Evolutionary conservation across 2,113 vertebrate species (phyloP).

Genomic region (Corythoichthys intestinalis): DNA sequence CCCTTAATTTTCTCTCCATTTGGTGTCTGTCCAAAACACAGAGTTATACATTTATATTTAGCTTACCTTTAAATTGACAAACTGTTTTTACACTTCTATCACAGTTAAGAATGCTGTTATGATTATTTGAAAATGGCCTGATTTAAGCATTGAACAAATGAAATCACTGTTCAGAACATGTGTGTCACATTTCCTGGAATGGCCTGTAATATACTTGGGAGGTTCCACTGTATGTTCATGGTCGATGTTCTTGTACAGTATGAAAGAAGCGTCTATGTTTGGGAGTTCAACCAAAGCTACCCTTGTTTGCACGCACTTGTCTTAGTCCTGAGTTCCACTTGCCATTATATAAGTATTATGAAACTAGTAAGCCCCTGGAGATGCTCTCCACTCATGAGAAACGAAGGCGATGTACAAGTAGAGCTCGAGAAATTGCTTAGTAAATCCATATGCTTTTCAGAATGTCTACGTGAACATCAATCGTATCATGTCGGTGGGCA

Average conservation of each 20-base stretch:
- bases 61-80: no score
- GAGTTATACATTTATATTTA: no score
- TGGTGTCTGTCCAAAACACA: no score
- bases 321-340: slow-evolving; percentile 25
- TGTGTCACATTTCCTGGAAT: neutral
- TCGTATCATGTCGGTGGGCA: slow-evolving; percentile 98
- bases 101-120: neutral
- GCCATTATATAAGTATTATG: slow-evolving; percentile 58
- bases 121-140: neutral
- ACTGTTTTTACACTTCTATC: neutral
- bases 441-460: slow-evolving; percentile 53
- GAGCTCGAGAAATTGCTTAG: neutral
- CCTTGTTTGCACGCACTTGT: slow-evolving; percentile 14
- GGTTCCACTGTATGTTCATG: neutral
- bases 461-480: slow-evolving; percentile 99
- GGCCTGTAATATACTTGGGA: neutral
- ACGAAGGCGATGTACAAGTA: neutral
- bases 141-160: no score
- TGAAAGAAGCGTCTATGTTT: slow-evolving; percentile 17
- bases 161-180: neutral
- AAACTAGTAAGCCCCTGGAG: slow-evolving; percentile 32
- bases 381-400: slow-evolving; percentile 18
- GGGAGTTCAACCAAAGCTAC: slow-evolving; percentile 42
- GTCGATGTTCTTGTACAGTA: neutral
- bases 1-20: no score